Evolutionary conservation across 2,113 vertebrate genomes (phyloP), one percentile per base, ranked within the genome.

Genomic region (Eretmodus cyanostictus): DNA sequence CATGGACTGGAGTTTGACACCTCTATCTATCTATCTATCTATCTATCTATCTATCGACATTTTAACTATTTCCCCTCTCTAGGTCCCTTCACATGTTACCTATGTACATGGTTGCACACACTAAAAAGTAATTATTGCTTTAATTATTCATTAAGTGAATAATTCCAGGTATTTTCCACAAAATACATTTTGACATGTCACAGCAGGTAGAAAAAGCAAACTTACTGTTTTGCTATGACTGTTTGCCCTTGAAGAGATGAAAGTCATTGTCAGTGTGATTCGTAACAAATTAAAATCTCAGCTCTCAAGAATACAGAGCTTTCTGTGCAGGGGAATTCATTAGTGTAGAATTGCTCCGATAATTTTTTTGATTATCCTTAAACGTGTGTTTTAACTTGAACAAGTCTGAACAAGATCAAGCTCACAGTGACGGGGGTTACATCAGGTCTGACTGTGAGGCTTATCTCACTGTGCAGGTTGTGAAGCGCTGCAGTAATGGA

Each of bases 401-500:
- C 1, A 31, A 31, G 42, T 78, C 14, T 31, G 45, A 78, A 31
- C 24, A 49, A 31, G 42, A 78, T 49, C 27, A 78, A 49, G 40
- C 54, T 59, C 17, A 71, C 27, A 63, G 13, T 89, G 71, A 89
- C 82, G 9, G 76, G 71, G 27, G 54, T 54, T 14, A 40, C 40
- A 63, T 6, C 53, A 16, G 36, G 29, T 87, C n/a, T 89, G 88
- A 90, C 87, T 76, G 85, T 82, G 36, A 89, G 92, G 86, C 95
- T 97, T 97, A 98, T 97, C 97, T 96, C 90, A n/a, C 68, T 59
- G 71, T 87, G 89, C 96, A 96, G 66, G 29, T 88, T 93, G 86
- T 80, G 78, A 92, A 80, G 79, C 84, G 40, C 84, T 85, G 79
- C 80, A 83, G 89, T 90, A 90, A 91, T 90, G 36, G 71, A 87